Evolutionary conservation across 2,797 vertebrate genomes (phyloP), one percentile per base, ranked within the genome.

Genomic region (Ceryle rudis): DNA sequence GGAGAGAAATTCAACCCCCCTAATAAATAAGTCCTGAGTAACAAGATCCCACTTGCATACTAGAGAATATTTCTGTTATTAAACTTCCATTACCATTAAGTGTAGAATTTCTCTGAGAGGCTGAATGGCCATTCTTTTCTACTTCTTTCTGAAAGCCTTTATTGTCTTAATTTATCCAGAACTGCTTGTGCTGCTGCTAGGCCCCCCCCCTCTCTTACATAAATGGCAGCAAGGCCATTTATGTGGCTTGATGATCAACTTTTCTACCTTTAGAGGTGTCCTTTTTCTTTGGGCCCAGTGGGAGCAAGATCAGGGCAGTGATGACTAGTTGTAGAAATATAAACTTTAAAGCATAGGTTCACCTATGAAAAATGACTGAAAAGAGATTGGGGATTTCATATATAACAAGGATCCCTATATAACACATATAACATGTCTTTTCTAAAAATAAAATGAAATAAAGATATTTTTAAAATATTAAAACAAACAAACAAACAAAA

Each of bases 321-420:
- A 9, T 55, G 52, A 79, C 14, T 33, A 10, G 17, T 21, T 86
- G 75, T 91, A 29, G 79, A 85, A 93, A 55, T n/a, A 58, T 11
- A 22, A 79, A 15, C 15, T 44, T 4, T 62, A 65, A 90, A 69
- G 8, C 14, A 60, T 4, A 65, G 15, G 6, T 86, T 47, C 10
- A 15, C 9, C 61, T 94, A 90, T 44, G 62, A 91, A 93, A 90
- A 94, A 47, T 57, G 54, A 81, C 70, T 93, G 55, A 75, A 71
- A 69, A 84, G n/a, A 74, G 7, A 41, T 15, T 33, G 15, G 31
- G 5, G 11, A 31, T 75, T 91, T 86, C n/a, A 29, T 55, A 47
- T 6, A 35, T 8, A 14, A 19, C 28, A 46, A 8, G 5, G 4
- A 16, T 55, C 9, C 37, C 44, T 61, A 37, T 39, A 29, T 89